These are phyloP conservation scores for Dipodomys spectabilis DNA, from an alignment of 2,113 vertebrate genomes.

Conservation along the genomic window DNA sequence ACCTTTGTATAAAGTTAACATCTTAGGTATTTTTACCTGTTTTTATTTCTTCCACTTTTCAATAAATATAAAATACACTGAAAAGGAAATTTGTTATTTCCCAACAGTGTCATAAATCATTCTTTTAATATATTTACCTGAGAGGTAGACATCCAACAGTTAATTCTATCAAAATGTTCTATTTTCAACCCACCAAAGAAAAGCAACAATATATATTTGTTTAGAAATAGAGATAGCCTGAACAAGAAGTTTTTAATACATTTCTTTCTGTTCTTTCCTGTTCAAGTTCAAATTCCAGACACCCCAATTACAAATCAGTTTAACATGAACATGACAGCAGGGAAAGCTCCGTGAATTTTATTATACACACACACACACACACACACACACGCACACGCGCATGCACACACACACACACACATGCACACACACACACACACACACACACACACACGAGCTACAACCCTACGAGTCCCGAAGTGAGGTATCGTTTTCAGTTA, in stretches of 20 bases:
- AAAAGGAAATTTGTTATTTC: conserved; percentile 31
- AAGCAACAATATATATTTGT: conserved; percentile 14
- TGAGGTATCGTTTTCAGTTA: conserved; percentile 20
- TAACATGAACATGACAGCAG: background rate
- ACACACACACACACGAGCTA: too few species aligned
- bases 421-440: too few species aligned
- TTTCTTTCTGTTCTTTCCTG: background rate
- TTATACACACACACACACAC: too few species aligned
- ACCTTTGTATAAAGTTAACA: background rate
- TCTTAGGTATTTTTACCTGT: background rate
- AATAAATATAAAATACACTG: background rate
- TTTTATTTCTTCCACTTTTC: background rate
- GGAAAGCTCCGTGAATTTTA: background rate
- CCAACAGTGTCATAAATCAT: background rate
- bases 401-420: too few species aligned
- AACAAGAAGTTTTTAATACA: conserved; percentile 14
- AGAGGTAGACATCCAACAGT: background rate
- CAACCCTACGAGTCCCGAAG: background rate
- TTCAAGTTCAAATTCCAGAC: conserved; percentile 25
- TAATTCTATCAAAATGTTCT: conserved; percentile 3
- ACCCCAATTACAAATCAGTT: conserved; percentile 37
- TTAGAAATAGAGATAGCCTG: conserved; percentile 13
- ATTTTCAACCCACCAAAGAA: conserved; percentile 29
- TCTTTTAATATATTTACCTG: background rate
- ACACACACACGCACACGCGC: too few species aligned